Percentiles rank a stretch among this genome's conserved stretches.
Conservation (phyloP, 92 coral and sea anemone genomes). For the Scolanthus callimorphus region DNA sequence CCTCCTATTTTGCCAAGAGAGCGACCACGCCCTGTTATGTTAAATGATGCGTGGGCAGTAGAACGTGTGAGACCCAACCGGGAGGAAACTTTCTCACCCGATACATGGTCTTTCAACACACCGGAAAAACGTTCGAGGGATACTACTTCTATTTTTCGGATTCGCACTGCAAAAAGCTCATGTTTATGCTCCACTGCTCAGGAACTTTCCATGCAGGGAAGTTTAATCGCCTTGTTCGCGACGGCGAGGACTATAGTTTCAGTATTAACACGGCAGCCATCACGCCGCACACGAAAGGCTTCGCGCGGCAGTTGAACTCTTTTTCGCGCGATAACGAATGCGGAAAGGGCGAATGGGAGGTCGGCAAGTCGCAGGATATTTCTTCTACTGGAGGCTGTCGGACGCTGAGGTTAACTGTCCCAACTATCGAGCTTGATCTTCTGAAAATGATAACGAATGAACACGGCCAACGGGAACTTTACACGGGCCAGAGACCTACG, state of each 20-base stretch:
- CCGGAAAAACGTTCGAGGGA: slow-evolving; percentile 48
- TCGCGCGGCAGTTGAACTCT: slow-evolving; percentile 43
- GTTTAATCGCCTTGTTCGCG: slow-evolving; percentile 32
- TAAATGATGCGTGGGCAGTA: slow-evolving; percentile 61
- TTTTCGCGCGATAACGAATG: slow-evolving; percentile 41
- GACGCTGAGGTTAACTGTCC: slow-evolving; percentile 47
- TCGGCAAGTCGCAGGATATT: slow-evolving; percentile 45
- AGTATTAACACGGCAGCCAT: slow-evolving; percentile 56
- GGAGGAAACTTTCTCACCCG: slow-evolving; percentile 62
- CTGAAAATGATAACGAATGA: slow-evolving; percentile 53
- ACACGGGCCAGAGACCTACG: slow-evolving; percentile 62
- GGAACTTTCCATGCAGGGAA: slow-evolving; percentile 48
- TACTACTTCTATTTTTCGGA: slow-evolving; percentile 52
- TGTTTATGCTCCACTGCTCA: slow-evolving; percentile 47
- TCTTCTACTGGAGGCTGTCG: slow-evolving; percentile 59
- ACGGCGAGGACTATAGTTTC: slow-evolving; percentile 64
- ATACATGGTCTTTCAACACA: slow-evolving; percentile 51
- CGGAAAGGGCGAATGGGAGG: slow-evolving; percentile 61
- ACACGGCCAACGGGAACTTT: slow-evolving; percentile 40
- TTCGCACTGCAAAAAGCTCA: slow-evolving; percentile 53
- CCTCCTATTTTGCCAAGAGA: slow-evolving; percentile 40
- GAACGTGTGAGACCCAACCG: slow-evolving; percentile 68
- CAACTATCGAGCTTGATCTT: slow-evolving; percentile 67
- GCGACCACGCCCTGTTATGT: slow-evolving; percentile 29
- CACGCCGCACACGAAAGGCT: slow-evolving; percentile 36